phyloP scores from a whole-genome alignment of 2,797 vertebrate genomes.

The Paramormyrops hopkinsi region DNA sequence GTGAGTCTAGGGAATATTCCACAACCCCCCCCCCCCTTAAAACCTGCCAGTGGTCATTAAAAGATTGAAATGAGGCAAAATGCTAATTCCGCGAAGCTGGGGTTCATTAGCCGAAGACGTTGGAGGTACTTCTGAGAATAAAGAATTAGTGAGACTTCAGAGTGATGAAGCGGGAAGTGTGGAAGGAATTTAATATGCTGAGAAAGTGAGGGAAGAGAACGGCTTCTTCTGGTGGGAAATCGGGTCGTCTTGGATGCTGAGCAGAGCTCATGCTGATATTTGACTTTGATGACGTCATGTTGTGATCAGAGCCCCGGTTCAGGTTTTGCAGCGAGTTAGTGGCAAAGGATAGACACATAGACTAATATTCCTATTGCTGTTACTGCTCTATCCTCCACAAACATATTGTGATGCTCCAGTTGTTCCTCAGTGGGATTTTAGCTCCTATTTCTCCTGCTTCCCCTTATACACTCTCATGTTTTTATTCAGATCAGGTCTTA shows the following conservation, averaged over 20 bases:
- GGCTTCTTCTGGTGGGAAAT: neutral
- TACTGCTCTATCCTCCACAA: neutral
- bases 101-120: neutral
- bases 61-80: conserved; percentile 9
- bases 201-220: neutral
- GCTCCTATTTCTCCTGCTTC: neutral
- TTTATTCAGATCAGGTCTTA: neutral
- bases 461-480: neutral
- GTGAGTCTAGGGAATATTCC: neutral
- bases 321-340: neutral
- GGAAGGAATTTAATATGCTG: conserved; percentile 3
- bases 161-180: neutral
- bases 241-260: neutral
- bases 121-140: neutral
- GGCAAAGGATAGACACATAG: neutral
- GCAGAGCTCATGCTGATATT: neutral
- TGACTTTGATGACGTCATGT: neutral
- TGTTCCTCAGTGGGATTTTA: neutral
- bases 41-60: neutral
- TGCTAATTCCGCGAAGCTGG: neutral
- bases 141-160: neutral
- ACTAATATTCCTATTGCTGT: neutral
- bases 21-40: neutral
- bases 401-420: neutral
- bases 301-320: neutral